Evolutionary conservation across 2,113 vertebrate species (phyloP), one percentile per base, ranked within the genome.

Genomic region (Petrocephalus zakoni): DNA sequence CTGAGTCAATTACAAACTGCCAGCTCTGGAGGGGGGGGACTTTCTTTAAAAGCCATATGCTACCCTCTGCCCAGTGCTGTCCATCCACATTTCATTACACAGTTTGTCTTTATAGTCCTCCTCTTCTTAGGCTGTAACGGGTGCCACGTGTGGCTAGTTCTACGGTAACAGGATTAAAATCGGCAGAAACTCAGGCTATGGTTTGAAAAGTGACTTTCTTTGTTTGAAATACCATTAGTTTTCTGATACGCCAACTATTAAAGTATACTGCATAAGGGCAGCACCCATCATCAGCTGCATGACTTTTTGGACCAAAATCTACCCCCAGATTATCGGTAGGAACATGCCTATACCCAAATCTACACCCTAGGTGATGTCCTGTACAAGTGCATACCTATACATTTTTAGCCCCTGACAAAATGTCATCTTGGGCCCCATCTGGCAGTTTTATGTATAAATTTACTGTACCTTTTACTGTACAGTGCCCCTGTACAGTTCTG

Each of bases 1-100:
- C 37, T 82, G 78, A 49, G 78, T 82, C 78, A 82, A 49, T 82
- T 82, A 82, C 46, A 82, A n/a, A 13, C 78, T 82, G 42, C 37
- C 78, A 3, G 37, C 78, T 22, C 81, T 0, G 19, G 6, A 22
- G 21, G 10, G 21, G 22, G 19, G 21, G 5, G 34, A n/a, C 21
- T 49, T 21, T 11, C 81, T 42, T 42, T 81, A 81, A 81, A 34
- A 42, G 19, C 34, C 37, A 83, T 46, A 75, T 7, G 9, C 42
- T 49, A 49, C 46, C 37, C 7, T 8, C 81, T 47, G 46, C 21
- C 42, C 46, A 22, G 10, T 47, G 46, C 46, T 4, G 42, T 83
- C 19, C 42, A 42, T 34, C 29, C 42, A 22, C 46, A n/a, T 17
- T 83, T 83, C 46, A 83, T n/a, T 22, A n/a, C 46, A 49, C 46